Evolutionary conservation across 1,140 invertebrate genomes (phyloP).

Genomic region (Cotesia chilonis): DNA sequence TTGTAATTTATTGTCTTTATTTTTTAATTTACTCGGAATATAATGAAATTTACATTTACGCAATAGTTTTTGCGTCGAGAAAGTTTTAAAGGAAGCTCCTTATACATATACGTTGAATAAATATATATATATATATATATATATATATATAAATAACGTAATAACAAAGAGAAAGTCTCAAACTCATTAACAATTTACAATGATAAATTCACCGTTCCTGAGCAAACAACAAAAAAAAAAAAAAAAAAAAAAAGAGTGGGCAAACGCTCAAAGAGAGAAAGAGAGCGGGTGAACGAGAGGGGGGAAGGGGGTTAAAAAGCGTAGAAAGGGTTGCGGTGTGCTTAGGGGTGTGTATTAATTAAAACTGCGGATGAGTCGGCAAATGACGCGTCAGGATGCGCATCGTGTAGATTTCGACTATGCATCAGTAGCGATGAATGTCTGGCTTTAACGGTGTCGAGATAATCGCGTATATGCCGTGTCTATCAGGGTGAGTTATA

Average conservation of each 20-base stretch:
- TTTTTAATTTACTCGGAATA: too few relatives aligned
- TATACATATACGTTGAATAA: too few relatives aligned
- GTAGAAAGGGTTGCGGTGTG: slow-evolving; percentile 20
- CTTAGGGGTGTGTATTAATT: slow-evolving; percentile 14
- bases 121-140: too few relatives aligned
- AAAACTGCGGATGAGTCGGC: slow-evolving; percentile 46
- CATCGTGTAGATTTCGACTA: slow-evolving; percentile 45
- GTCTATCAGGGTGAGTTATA: slow-evolving; percentile 42
- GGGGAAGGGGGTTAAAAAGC: slow-evolving; percentile 27
- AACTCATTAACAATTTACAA: slow-evolving; percentile 9
- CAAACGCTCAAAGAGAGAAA: too few relatives aligned
- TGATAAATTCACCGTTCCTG: background rate
- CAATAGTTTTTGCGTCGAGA: too few relatives aligned
- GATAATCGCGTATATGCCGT: slow-evolving; percentile 55
- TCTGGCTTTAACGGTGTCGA: slow-evolving; percentile 55
- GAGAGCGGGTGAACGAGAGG: background rate
- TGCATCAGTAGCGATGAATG: slow-evolving; percentile 54
- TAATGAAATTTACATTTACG: too few relatives aligned
- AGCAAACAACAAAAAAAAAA: slow-evolving; percentile 17
- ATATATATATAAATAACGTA: too few relatives aligned
- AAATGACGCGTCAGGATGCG: slow-evolving; percentile 54
- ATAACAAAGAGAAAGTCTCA: background rate
- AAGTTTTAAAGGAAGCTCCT: too few relatives aligned
- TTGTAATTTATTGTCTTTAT: too few relatives aligned
- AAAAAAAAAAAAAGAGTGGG: slow-evolving; percentile 31